These are phyloP conservation scores for Phalloptychus januarius DNA, from an alignment of 2,797 vertebrate species.

Conservation along the genomic window DNA sequence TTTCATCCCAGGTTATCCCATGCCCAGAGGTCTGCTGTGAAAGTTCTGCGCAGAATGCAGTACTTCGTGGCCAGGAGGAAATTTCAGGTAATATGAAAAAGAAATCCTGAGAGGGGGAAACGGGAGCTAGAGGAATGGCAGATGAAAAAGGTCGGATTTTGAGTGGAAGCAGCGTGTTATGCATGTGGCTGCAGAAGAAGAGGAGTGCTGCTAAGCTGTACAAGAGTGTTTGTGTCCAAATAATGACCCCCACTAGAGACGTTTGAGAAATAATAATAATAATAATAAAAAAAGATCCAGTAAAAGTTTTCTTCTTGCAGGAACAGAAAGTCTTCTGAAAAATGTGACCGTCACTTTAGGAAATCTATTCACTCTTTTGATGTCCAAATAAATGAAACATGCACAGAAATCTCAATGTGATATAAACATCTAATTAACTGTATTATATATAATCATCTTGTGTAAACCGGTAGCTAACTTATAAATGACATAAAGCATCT, in stretches of 20 bases:
- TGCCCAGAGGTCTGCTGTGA: slow-evolving; percentile 85
- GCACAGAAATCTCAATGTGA: not conserved
- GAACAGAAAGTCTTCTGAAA: not conserved
- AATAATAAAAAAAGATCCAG: not conserved
- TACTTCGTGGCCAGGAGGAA: slow-evolving; percentile 90
- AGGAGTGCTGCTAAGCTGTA: slow-evolving; percentile 29
- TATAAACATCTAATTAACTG: not conserved
- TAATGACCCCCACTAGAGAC: not conserved
- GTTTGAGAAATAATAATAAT: not conserved
- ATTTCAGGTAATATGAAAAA: slow-evolving; percentile 86
- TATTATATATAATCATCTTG: not conserved
- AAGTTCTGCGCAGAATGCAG: slow-evolving; percentile 90
- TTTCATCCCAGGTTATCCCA: slow-evolving; percentile 84
- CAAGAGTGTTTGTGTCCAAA: slow-evolving; percentile 28
- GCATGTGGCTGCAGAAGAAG: slow-evolving; percentile 51
- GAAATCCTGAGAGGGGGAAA: slow-evolving; percentile 24
- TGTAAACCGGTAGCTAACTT: not conserved
- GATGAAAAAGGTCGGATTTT: slow-evolving; percentile 35
- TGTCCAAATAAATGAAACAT: not conserved
- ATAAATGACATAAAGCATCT: not conserved
- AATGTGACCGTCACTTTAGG: not conserved
- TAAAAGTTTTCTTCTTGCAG: not conserved
- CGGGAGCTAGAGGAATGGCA: slow-evolving; percentile 7
- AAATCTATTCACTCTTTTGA: not conserved
- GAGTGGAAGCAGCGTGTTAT: slow-evolving; percentile 31